Evolutionary conservation across 2,113 vertebrate species (phyloP), one percentile per base, ranked within the genome.

Genomic region (Probosciger aterrimus): DNA sequence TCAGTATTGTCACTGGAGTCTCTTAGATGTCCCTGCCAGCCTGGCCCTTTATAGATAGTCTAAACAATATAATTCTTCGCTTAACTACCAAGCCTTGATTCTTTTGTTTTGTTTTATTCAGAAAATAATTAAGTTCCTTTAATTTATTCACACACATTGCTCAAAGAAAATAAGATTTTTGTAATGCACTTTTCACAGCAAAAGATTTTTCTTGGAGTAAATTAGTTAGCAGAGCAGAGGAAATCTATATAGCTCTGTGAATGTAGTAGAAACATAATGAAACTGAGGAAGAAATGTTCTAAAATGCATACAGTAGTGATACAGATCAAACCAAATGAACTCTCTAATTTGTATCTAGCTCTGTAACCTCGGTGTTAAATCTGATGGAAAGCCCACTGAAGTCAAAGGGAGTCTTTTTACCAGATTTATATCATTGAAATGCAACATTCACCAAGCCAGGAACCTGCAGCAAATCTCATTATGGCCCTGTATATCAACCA

Each of bases 51-150:
- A 83, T 16, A 96, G 94, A 96, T 88, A 95, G 84, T 46, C 62
- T 78, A 75, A 95, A 83, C 52, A 95, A 78, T 49, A 78, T 89
- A 94, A 93, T 75, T 95, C 83, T 91, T 90, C 0, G 0, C 88
- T 82, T 87, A 96, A 87, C 65, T 94, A 93, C 81, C n/a, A 91
- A 77, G 41, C 53, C 49, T 94, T 76, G 74, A 92, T 94, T 70
- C 83, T 91, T 96, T 88, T 95, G 78, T 95, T 94, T 91, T 71
- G 20, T 82, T 93, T 88, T 91, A 92, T 87, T 95, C 89, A 83
- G 93, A 90, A 96, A 97, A 95, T 96, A 96, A 96, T 96, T 96
- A 95, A 70, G 85, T 94, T 91, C 62, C 35, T 95, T 94, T 93
- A 93, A 93, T 96, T 92, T 89, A 95, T 94, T 93, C 92, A 93